Conservation (phyloP, 1,140 invertebrate genomes). For the Teleogryllus occipitalis region DNA sequence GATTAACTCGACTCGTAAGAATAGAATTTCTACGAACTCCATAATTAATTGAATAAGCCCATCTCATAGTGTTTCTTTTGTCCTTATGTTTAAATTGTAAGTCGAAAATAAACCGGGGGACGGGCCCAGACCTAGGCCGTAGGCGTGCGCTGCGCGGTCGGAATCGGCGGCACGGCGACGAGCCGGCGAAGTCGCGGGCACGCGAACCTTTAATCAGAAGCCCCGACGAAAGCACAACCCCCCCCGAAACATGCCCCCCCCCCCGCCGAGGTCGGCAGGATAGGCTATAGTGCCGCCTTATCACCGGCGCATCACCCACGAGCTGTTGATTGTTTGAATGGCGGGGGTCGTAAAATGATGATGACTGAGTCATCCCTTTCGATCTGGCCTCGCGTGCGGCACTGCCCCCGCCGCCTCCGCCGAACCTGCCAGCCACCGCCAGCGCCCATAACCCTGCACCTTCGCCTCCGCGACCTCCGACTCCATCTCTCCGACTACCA, state of each 20-base stretch:
- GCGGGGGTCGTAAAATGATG: background rate
- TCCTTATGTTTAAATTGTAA: background rate
- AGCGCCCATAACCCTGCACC: background rate
- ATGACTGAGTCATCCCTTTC: background rate
- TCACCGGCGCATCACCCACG: background rate
- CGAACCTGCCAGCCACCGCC: no score
- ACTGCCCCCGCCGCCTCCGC: no score
- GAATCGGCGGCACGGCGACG: no score
- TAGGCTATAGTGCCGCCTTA: background rate
- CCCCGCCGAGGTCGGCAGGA: no score
- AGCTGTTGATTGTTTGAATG: constrained; percentile 4
- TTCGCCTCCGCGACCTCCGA: background rate
- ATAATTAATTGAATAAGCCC: no score
- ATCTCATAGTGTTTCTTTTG: no score
- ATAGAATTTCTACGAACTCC: no score
- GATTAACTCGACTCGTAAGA: no score
- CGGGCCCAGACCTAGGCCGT: no score
- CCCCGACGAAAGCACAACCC: background rate
- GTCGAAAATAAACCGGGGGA: background rate
- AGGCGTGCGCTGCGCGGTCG: no score
- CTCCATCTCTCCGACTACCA: background rate
- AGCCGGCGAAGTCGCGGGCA: background rate
- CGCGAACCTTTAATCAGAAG: background rate
- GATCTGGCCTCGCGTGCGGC: background rate
- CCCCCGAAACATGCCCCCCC: background rate